Evolutionary conservation across 1,140 invertebrate species (phyloP).

Genomic region (Teleogryllus occipitalis): DNA sequence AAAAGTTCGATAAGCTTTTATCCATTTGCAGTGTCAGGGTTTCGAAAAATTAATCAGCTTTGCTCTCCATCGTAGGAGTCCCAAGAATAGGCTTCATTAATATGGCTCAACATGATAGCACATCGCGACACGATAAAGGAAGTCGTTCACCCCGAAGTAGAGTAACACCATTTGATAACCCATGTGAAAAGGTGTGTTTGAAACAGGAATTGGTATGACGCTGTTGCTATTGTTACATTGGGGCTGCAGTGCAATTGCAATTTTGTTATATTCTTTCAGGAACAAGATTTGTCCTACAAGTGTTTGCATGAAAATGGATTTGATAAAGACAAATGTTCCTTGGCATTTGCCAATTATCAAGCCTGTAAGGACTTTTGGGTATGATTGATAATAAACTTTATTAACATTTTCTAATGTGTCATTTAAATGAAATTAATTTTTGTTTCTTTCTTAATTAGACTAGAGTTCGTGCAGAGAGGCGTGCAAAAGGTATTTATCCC

Average conservation of each 20-base stretch:
- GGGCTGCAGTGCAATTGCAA: background rate
- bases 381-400: background rate
- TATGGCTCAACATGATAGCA: no score
- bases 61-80: no score
- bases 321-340: slow-evolving; percentile 20
- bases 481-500: slow-evolving; percentile 24
- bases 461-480: slow-evolving; percentile 21
- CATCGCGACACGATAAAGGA: background rate
- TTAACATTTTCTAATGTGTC: background rate
- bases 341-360: slow-evolving; percentile 27
- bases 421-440: background rate
- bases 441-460: slow-evolving; percentile 24
- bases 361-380: slow-evolving; percentile 28
- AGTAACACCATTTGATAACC: background rate
- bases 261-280: slow-evolving; percentile 17
- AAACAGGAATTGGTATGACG: background rate
- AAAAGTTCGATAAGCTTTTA: no score
- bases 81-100: no score
- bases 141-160: background rate
- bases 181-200: background rate
- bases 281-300: slow-evolving; percentile 21
- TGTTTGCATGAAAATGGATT: slow-evolving; percentile 22
- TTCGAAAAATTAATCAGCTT: no score
- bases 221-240: background rate
- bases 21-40: no score